Conservation (phyloP, 2,888 invertebrate genomes). For the Troilus luridus region DNA sequence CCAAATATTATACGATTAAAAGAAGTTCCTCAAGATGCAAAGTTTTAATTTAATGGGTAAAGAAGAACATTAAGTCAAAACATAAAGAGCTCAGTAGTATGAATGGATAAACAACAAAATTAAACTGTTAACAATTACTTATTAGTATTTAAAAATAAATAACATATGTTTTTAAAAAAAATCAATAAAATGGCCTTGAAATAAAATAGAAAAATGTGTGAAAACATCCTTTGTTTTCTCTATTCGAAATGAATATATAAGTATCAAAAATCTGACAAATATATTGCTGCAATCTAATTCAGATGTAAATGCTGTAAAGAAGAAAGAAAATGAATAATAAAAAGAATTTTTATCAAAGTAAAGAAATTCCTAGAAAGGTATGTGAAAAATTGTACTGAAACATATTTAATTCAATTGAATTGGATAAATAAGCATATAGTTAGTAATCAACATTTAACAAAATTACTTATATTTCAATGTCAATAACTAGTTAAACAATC, state of each 20-base stretch:
- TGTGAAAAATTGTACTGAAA: background rate
- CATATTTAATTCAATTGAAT: background rate
- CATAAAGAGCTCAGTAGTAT: background rate
- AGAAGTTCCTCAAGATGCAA: background rate
- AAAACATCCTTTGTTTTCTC: background rate
- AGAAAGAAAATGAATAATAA: background rate
- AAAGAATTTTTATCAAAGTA: background rate
- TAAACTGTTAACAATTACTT: background rate
- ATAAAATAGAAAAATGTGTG: background rate
- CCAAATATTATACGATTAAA: background rate
- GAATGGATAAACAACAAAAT: background rate
- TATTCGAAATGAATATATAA: background rate
- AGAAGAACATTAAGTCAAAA: background rate
- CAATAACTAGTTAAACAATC: too few species aligned
- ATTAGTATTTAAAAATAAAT: background rate
- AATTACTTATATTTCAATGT: too few species aligned
- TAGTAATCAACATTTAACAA: too few species aligned
- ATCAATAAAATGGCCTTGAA: background rate
- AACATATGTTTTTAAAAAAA: slow-evolving; percentile 31
- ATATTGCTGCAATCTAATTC: background rate
- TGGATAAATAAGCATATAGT: too few species aligned
- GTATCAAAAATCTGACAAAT: background rate
- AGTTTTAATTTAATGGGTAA: background rate
- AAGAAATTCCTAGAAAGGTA: slow-evolving; percentile 16
- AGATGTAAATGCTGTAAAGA: background rate